These are phyloP conservation scores for Squalus acanthias DNA, from an alignment of 2,797 vertebrate genomes.

Conservation along the genomic window DNA sequence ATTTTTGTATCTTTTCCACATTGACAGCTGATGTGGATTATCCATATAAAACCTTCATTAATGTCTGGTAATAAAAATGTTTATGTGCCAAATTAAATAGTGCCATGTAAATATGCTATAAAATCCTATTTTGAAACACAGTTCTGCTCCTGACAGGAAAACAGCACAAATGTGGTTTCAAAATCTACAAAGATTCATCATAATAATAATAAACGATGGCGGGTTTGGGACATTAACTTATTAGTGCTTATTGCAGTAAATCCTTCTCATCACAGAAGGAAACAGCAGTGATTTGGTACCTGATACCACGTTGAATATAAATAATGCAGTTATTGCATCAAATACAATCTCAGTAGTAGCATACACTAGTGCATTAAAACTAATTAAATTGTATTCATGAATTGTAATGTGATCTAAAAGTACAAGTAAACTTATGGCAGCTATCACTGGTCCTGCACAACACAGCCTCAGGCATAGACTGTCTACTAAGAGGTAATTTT, in stretches of 20 bases:
- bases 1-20: neutral
- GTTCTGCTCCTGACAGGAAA: neutral
- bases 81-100: neutral
- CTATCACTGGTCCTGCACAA: neutral
- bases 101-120: neutral
- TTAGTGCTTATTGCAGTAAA: neutral
- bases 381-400: neutral
- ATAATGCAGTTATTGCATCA: slow-evolving; percentile 14
- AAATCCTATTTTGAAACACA: neutral
- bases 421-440: neutral
- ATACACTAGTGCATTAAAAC: neutral
- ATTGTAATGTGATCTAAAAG: neutral
- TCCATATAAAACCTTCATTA: neutral
- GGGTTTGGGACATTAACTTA: neutral
- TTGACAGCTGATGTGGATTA: neutral
- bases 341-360: neutral
- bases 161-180: neutral
- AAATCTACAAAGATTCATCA: neutral
- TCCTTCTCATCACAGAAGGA: neutral
- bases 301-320: neutral
- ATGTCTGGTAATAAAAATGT: neutral
- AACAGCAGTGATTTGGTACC: neutral
- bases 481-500: neutral
- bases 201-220: neutral
- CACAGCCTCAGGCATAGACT: neutral